A percentile compares a stretch with the other conserved stretches of the same genome.
phyloP scores from a whole-genome alignment of 2,797 vertebrate species.

The Craterocephalus amniculus region DNA sequence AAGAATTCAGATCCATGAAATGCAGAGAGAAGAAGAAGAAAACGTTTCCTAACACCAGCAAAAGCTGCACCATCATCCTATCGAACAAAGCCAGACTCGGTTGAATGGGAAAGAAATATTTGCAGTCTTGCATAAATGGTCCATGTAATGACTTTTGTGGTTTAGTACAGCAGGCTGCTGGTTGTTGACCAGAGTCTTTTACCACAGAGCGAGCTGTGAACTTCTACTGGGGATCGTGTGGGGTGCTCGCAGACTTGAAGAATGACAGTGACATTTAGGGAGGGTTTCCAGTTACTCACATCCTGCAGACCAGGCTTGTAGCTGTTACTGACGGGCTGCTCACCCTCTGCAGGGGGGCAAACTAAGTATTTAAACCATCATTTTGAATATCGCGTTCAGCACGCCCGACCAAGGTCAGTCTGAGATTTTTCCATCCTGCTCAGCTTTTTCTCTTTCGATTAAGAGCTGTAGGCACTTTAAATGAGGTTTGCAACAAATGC shows the following conservation, averaged over 20 bases:
- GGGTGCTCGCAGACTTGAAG: constrained; percentile 77
- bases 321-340: constrained; percentile 62
- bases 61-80: not conserved
- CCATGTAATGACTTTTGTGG: constrained; percentile 54
- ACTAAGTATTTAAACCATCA: constrained; percentile 28
- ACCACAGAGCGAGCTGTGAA: constrained; percentile 38
- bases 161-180: constrained; percentile 42
- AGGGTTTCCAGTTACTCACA: constrained; percentile 74
- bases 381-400: constrained; percentile 24
- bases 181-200: constrained; percentile 48
- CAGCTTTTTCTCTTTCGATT: not conserved
- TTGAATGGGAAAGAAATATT: constrained; percentile 31
- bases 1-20: not conserved
- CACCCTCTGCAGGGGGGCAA: constrained; percentile 23
- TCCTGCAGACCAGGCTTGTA: constrained; percentile 61
- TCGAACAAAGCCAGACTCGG: constrained; percentile 9
- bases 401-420: constrained; percentile 2
- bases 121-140: constrained; percentile 27
- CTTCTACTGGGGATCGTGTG: constrained; percentile 53
- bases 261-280: constrained; percentile 78
- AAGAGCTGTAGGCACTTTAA: not conserved
- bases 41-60: not conserved
- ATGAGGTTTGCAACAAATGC: not conserved
- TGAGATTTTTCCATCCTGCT: no score
- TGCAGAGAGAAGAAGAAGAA: not conserved